phyloP scores from a whole-genome alignment of 2,113 vertebrate species.

The Silurus asotus region DNA sequence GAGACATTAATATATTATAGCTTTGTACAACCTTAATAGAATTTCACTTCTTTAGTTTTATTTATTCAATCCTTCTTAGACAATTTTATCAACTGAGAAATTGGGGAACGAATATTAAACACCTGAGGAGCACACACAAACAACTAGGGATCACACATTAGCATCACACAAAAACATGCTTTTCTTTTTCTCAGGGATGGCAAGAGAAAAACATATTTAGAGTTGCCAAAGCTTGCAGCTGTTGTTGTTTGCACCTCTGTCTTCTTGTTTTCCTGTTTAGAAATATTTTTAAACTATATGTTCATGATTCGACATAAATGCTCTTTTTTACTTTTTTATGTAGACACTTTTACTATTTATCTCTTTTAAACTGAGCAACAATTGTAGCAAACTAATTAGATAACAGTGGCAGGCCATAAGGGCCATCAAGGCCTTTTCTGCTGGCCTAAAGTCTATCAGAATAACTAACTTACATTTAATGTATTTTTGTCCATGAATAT shows the following conservation, averaged over 20 bases:
- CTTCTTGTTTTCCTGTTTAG: not conserved
- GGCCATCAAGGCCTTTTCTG: too few species aligned
- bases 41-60: not conserved
- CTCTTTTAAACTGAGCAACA: not conserved
- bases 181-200: not conserved
- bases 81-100: not conserved
- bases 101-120: not conserved
- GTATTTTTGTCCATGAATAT: too few species aligned
- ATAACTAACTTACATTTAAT: too few species aligned
- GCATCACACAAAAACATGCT: not conserved
- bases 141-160: slow-evolving; percentile 7
- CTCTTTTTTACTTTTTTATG: not conserved
- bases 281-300: not conserved
- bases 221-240: not conserved
- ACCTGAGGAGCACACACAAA: not conserved
- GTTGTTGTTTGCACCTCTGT: not conserved
- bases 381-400: not conserved
- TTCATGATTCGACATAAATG: not conserved
- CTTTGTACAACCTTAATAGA: not conserved
- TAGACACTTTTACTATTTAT: not conserved
- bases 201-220: not conserved
- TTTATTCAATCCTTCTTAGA: not conserved
- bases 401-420: too few species aligned
- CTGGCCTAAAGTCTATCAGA: too few species aligned
- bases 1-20: not conserved